Base-by-base conservation (phyloP, 2,113 vertebrate species). In the Aix galericulata region DNA sequence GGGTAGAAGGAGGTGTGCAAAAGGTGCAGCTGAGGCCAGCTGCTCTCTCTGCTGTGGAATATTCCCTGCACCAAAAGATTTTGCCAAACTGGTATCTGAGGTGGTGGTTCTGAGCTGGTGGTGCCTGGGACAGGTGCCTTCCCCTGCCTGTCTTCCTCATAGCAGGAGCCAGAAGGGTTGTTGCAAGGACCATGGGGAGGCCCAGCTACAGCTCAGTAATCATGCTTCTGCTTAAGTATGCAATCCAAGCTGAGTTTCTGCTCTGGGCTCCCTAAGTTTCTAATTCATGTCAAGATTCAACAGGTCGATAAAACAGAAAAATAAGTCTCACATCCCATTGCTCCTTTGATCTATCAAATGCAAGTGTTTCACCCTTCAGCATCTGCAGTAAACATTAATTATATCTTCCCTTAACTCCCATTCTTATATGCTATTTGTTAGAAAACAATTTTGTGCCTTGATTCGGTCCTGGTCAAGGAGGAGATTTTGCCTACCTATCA, bases 71-170 rank as follows among this genome's bases (percentile, higher is more conserved):
- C 13, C 36, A 67, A 83, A 88, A 59, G 25, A 52, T 67, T 91
- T 63, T 88, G 8, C 52, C 83, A 64, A 46, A 32, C 14, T 2
- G 1, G 11, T 46, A 7, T 34, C 21, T 40, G n/a, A 77, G 64
- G 13, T 50, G 48, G 22, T 50, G 46, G 46, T 48, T 34, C 21
- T 40, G n/a, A 77, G 64, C 15, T 74, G 67, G 40, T 6, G 13
- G 38, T 75, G 20, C 11, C 48, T 42, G 13, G n/a, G 23, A 74
- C 1, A 16, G 25, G 17, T 67, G 60, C 16, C 42, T 72, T 63
- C 38, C 23, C 38, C 52, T 62, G 55, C 55, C 55, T 6, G 1
- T 18, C 50, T 36, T 73, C 42, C 34, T 77, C 0, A 0, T 0
- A 1, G 36, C 36, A 71, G 46, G 17, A 71, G 31, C 40, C 60